Base-by-base conservation (phyloP, 53 echinoderm and acorn worm species). In the Stichopus horrens region DNA sequence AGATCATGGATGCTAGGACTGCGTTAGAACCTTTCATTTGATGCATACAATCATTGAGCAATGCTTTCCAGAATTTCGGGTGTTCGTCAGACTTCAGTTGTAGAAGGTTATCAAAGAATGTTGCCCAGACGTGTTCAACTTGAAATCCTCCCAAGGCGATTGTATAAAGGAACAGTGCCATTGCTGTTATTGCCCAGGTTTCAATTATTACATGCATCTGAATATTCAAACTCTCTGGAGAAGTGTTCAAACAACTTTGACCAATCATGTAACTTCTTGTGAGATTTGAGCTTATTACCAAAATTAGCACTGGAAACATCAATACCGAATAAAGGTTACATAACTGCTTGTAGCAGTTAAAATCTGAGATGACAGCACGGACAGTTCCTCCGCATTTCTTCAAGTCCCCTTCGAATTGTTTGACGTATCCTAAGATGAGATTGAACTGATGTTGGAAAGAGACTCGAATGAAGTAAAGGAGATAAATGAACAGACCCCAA, bases 91-190 rank as follows among this genome's bases (percentile, higher is more conserved):
- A 11, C 68, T 67, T 67, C 68, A 67, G n/a, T 14, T 67, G 68
- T 11, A 67, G 68, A 67, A 67, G 68, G 68, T 67, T 67, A 67
- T 14, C n/a, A 67, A 67, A 67, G 68, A 67, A 67, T n/a, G 11
- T 11, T 11, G 11, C 68, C 68, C 68, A 67, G 13, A 67, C 1
- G n/a, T 67, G n/a, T 14, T 11, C n/a, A n/a, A 67, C 68, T n/a
- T 67, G 68, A n/a, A 67, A 67, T 67, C 68, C 68, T 67, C 68
- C 68, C 68, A 67, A n/a, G n/a, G 68, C 68, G 13, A 67, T 11
- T 11, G n/a, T 11, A n/a, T 67, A 67, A 14, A n/a, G 11, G 13
- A n/a, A 67, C 3, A 67, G 68, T 0, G 68, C 68, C 11, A 14
- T 67, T 67, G 68, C 68, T 11, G 68, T 67, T n/a, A 14, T n/a